Evolutionary conservation across 1,140 invertebrate genomes (phyloP).

Genomic region (Parasteatoda tepidariorum): DNA sequence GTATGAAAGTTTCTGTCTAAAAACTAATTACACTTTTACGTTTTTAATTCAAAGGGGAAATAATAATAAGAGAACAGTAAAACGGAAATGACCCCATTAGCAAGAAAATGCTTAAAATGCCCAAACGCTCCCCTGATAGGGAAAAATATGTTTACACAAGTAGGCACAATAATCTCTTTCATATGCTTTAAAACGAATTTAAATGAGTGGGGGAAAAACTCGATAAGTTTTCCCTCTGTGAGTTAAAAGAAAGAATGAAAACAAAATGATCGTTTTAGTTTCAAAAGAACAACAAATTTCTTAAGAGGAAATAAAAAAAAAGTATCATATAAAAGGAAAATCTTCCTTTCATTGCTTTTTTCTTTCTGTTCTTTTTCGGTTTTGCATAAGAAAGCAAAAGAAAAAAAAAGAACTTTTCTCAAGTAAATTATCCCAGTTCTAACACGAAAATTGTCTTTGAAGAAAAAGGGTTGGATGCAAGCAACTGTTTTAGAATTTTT

Average conservation of each 20-base stretch:
- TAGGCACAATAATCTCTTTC: conserved; percentile 41
- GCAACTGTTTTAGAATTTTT: not conserved
- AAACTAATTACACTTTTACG: not conserved
- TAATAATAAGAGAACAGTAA: not conserved
- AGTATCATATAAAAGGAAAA: conserved; percentile 16
- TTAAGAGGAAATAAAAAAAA: conserved; percentile 8
- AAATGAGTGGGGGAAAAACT: conserved; percentile 32
- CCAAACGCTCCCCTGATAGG: not conserved
- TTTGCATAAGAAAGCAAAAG: conserved; percentile 27
- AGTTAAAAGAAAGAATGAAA: conserved; percentile 16
- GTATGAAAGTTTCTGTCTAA: not conserved
- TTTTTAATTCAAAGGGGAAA: not conserved
- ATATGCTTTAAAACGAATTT: conserved; percentile 33
- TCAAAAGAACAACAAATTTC: conserved; percentile 46
- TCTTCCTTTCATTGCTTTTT: conserved; percentile 23
- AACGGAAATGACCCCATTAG: not conserved
- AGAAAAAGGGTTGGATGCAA: conserved; percentile 17
- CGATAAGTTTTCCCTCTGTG: conserved; percentile 29
- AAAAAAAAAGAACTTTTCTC: conserved; percentile 15
- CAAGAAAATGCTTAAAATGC: not conserved
- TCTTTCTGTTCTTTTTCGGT: conserved; percentile 12
- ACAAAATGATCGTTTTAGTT: conserved; percentile 38
- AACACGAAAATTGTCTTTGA: conserved; percentile 54
- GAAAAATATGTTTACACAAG: conserved; percentile 39
- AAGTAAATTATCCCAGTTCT: conserved; percentile 53